Evolutionary conservation across 2,888 invertebrate species (phyloP), one percentile per base, ranked within the genome.

Genomic region (Cephus pygmeus): DNA sequence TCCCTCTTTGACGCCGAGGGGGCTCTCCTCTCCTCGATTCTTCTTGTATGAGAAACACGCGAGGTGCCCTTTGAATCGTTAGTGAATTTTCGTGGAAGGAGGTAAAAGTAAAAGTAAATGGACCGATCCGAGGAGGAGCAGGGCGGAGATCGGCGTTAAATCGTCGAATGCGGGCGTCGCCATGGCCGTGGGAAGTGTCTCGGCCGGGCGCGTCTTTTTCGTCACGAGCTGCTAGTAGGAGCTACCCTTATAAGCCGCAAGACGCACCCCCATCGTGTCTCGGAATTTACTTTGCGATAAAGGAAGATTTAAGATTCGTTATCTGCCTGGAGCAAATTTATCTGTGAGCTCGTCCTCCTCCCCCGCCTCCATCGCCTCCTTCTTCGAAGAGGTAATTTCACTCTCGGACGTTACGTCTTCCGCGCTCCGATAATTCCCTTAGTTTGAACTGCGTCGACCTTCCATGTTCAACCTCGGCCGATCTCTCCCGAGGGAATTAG

Each of bases 221-320:
- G 1, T 33, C 69, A 1, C 0, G 69, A 69, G n/a, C 12, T 69
- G 69, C 33, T 3, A 33, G 71, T 34, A 35, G 23, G 56, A 40
- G 33, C 79, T 79, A 80, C 83, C 83, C 82, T 83, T 84, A 81
- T 81, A 78, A 80, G 77, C 79, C 82, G 80, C 81, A 82, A 84
- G 84, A 73, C 81, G 79, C 82, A 83, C 80, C 82, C 82, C 82
- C 79, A 81, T 81, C 81, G 81, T 74, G 73, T 75, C 75, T 69
- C 78, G 82, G 83, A 77, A 86, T 87, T 87, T 87, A 85, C 85
- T 85, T 80, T 83, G 82, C 85, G 88, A 88, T 88, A 87, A 88
- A 82, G 83, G 79, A 83, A 84, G 84, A 85, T 85, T 84, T 84
- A 82, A 81, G 69, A 77, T 75, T 83, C 83, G 81, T 88, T 88